Percentiles rank a stretch among this genome's conserved stretches.
Conservation (phyloP, 2,113 vertebrate species). For the Kryptolebias marmoratus region DNA sequence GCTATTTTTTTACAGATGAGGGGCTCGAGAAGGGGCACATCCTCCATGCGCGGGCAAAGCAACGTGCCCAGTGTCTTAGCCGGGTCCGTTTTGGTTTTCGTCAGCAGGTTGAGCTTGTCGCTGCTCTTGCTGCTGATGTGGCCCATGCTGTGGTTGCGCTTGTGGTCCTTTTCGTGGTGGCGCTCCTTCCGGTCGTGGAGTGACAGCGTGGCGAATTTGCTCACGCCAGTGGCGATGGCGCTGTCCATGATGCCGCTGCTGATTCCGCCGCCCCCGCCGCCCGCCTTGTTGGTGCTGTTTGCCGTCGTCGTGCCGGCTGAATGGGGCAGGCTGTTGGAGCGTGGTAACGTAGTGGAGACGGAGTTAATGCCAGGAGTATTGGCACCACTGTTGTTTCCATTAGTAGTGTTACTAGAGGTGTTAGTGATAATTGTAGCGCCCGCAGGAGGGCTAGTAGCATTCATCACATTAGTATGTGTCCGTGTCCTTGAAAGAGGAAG, state of each 20-base stretch:
- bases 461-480: constrained; percentile 99
- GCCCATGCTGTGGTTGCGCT: constrained; percentile 99
- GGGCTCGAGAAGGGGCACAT: constrained; percentile 97
- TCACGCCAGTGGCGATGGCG: constrained; percentile 92
- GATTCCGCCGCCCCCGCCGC: constrained; percentile 55
- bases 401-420: constrained; percentile 71
- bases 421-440: constrained; percentile 68
- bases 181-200: constrained; percentile 98
- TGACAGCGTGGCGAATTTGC: constrained; percentile 97
- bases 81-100: constrained; percentile 88
- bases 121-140: constrained; percentile 99
- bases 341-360: constrained; percentile 89
- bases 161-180: constrained; percentile 96
- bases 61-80: constrained; percentile 97
- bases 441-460: constrained; percentile 88
- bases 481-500: constrained; percentile 95
- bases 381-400: constrained; percentile 83
- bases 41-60: constrained; percentile 98
- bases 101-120: constrained; percentile 93
- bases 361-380: constrained; percentile 84
- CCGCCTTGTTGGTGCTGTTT: constrained; percentile 84
- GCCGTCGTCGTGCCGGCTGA: constrained; percentile 82
- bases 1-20: constrained; percentile 99
- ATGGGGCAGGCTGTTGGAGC: constrained; percentile 98
- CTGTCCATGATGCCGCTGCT: constrained; percentile 89